phyloP scores from a whole-genome alignment of 2,797 vertebrate genomes.

The Enteromius treurensis region DNA sequence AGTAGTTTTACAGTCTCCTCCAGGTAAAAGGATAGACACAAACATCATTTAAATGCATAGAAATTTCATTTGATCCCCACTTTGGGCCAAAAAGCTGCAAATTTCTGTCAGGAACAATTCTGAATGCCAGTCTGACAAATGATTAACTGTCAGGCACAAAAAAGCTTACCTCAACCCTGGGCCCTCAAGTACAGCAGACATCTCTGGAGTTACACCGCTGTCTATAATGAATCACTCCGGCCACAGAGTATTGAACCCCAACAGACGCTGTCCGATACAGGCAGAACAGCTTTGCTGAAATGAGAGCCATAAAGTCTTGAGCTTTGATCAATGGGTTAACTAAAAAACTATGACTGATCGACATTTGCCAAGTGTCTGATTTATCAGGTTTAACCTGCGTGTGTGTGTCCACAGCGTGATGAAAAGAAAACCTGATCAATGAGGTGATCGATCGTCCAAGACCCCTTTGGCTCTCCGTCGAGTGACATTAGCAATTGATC shows the following conservation, averaged over 20 bases:
- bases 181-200: conserved; percentile 5
- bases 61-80: not conserved
- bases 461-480: conserved; percentile 61
- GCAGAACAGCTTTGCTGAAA: conserved; percentile 36
- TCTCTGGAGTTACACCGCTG: conserved; percentile 14
- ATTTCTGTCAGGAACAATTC: not conserved
- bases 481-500: conserved; percentile 70
- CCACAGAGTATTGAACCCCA: conserved; percentile 34
- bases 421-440: conserved; percentile 70
- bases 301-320: conserved; percentile 43
- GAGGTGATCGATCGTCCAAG: conserved; percentile 67
- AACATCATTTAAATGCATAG: not conserved
- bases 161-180: conserved; percentile 22
- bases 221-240: conserved; percentile 29
- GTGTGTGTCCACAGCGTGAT: conserved; percentile 39
- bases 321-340: conserved; percentile 57
- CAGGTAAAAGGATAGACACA: not conserved
- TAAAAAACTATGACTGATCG: conserved; percentile 65
- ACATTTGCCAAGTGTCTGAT: conserved; percentile 69
- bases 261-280: conserved; percentile 7
- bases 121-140: not conserved
- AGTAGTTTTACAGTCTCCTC: not conserved
- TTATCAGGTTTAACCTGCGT: conserved; percentile 66
- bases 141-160: conserved; percentile 17
- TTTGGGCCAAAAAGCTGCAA: conserved; percentile 12